phyloP scores from a whole-genome alignment of 2,113 vertebrate genomes.

The Pseudopodoces humilis region DNA sequence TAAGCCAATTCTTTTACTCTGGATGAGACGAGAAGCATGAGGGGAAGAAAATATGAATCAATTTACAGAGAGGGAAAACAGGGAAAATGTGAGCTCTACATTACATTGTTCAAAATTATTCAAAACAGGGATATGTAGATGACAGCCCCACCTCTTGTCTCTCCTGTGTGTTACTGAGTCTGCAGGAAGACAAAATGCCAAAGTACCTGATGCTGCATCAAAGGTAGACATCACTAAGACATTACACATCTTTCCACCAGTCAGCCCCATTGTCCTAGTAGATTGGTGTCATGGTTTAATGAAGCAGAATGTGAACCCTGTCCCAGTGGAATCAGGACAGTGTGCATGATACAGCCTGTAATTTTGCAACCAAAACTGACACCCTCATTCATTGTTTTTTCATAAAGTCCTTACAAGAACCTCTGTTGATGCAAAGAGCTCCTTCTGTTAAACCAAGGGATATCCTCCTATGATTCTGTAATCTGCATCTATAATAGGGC shows the following conservation, averaged over 20 bases:
- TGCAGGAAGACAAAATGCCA: not conserved
- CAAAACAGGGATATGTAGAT: not conserved
- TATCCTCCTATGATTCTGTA: not conserved
- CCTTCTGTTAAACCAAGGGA: not conserved
- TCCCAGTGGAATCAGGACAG: not conserved
- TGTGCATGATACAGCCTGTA: rapidly evolving
- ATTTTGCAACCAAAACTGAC: not conserved
- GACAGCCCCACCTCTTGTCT: not conserved
- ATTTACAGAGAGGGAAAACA: not conserved
- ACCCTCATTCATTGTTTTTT: not conserved
- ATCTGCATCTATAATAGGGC: rapidly evolving
- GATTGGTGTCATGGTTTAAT: not conserved
- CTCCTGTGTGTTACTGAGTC: not conserved
- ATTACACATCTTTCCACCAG: not conserved
- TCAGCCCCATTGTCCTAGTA: not conserved
- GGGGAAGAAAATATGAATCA: not conserved
- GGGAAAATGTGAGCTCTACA: not conserved
- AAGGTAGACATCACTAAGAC: rapidly evolving
- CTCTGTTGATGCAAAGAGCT: not conserved
- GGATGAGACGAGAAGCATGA: not conserved
- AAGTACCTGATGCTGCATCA: not conserved
- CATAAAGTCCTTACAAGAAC: not conserved
- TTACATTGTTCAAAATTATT: not conserved
- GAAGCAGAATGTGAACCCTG: not conserved
- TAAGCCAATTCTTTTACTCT: not conserved